phyloP scores from a whole-genome alignment of 1,140 invertebrate species.

The Oppia nitens region DNA sequence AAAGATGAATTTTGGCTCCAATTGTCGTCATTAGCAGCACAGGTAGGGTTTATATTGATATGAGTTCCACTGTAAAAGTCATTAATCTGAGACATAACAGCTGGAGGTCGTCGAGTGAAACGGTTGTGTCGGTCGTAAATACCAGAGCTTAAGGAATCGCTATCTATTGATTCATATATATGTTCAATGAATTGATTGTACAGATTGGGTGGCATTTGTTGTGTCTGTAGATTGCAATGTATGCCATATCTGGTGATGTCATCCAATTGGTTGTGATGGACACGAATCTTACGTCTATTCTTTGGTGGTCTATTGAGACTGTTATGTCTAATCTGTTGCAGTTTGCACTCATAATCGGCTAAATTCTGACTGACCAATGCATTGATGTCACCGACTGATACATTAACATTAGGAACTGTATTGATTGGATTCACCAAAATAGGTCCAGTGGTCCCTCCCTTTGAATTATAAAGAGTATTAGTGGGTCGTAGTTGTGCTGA shows the following conservation, averaged over 20 bases:
- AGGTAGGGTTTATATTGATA: not conserved
- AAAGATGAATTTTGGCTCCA: not conserved
- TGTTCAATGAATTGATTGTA: constrained; percentile 12
- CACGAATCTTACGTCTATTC: not conserved
- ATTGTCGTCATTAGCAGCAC: constrained; percentile 10
- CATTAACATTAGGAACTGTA: not conserved
- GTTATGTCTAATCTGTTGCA: not conserved
- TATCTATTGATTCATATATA: constrained; percentile 17
- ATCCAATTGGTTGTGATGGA: not conserved
- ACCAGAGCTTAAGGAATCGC: not conserved
- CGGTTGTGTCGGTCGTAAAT: constrained; percentile 2
- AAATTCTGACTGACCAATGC: not conserved
- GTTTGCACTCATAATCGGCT: not conserved
- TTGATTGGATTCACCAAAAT: constrained; percentile 4
- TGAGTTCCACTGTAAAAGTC: not conserved
- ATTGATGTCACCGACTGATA: not conserved
- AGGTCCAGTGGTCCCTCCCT: not conserved
- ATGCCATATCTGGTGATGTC: not conserved
- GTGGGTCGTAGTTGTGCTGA: constrained; percentile 6
- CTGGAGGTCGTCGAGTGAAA: not conserved
- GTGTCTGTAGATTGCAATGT: not conserved
- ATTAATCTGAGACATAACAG: not conserved
- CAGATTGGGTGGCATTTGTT: not conserved
- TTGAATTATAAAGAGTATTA: constrained; percentile 7
- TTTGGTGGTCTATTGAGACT: not conserved